These are phyloP conservation scores for Spinibarbus caldwelli DNA, from an alignment of 2,797 vertebrate genomes.

Conservation along the genomic window DNA sequence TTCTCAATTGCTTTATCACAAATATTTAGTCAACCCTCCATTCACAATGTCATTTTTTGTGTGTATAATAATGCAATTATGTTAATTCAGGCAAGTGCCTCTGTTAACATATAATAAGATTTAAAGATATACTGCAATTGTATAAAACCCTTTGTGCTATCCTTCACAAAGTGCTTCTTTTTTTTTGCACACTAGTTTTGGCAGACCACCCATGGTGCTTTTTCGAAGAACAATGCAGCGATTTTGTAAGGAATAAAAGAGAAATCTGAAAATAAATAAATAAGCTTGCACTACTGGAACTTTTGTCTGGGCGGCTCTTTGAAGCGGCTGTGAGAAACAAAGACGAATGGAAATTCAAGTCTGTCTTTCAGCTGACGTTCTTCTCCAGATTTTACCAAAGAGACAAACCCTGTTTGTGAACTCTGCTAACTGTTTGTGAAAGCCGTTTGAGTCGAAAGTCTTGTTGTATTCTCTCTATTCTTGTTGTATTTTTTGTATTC, in stretches of 20 bases:
- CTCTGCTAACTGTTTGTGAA: slow-evolving; percentile 5
- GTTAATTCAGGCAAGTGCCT: background rate
- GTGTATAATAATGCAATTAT: background rate
- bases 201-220: slow-evolving; percentile 43
- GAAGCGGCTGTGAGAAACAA: slow-evolving; percentile 31
- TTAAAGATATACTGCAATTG: background rate
- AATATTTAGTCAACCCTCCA: background rate
- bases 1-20: background rate
- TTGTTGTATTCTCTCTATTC: background rate
- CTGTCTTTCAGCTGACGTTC: background rate
- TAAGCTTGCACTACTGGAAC: slow-evolving; percentile 34
- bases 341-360: slow-evolving; percentile 20
- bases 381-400: slow-evolving; percentile 14
- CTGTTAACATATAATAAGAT: slow-evolving; percentile 3
- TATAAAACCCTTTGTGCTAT: background rate
- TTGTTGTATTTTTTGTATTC: background rate
- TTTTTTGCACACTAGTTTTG: background rate
- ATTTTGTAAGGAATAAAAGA: slow-evolving; percentile 37
- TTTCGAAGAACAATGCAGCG: slow-evolving; percentile 25
- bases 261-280: slow-evolving; percentile 46
- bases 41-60: background rate
- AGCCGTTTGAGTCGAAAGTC: background rate
- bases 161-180: background rate
- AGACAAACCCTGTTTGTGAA: slow-evolving; percentile 23
- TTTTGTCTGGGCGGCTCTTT: slow-evolving; percentile 48